Evolutionary conservation across 2,113 vertebrate genomes (phyloP), one percentile per base, ranked within the genome.

Genomic region (Pseudorasbora parva): DNA sequence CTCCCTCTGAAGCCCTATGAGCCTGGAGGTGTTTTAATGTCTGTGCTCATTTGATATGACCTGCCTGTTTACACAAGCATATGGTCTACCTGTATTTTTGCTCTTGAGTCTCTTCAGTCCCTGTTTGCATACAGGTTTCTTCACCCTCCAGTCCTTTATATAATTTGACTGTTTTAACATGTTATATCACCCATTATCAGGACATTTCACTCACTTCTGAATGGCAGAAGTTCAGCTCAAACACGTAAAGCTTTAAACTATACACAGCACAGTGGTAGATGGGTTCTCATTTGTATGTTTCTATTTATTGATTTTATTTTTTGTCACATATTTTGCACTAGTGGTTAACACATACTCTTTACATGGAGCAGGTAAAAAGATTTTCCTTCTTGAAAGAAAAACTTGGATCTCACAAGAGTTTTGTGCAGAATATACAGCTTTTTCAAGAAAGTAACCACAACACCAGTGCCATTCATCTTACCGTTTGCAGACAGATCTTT

Each of bases 251-350:
- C n/a, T 21, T 15, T n/a, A 10, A 51, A 78, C 15, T 54, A 78
- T 69, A 78, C 54, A 59, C 33, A 15, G 37, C 49, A 71, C 60
- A 43, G 72, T 8, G 43, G 19, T 23, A 6, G 23, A 47, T 27
- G 43, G 47, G 33, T 47, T 37, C 33, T 54, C 17, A 33, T 57
- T 69, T 19, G 43, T 15, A 43, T 45, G 21, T 56, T 57, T 41
- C 17, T 25, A 23, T 25, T 33, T 83, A 54, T 51, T 80, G 23
- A 37, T 74, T 62, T 41, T 27, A 27, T 85, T 15, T 69, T 30
- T 51, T 56, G 59, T 14, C 12, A 33, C 19, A 78, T 78, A 60
- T 69, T 72, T 72, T 71, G 30, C 81, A 66, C 23, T 75, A 74
- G 33, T 33, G 37, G 23, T 80, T 54, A 71, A 41, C 72, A 82